Evolutionary conservation across 2,113 vertebrate genomes (phyloP).

Genomic region (Paracyprichromis sp.): DNA sequence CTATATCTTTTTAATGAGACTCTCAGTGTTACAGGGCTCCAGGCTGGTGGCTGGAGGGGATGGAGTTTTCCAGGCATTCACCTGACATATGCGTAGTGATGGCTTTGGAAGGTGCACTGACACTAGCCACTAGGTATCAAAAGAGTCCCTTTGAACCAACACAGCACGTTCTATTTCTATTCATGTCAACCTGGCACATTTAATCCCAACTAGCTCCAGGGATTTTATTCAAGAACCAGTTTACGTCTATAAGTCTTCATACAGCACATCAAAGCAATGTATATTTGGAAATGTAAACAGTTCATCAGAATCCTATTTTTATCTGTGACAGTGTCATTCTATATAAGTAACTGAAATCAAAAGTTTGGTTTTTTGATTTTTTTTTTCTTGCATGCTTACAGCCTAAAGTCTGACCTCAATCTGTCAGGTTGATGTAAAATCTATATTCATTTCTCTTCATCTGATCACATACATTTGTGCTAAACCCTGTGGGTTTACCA

Average conservation of each 20-base stretch:
- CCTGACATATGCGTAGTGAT: background rate
- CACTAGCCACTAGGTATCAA: slow-evolving; percentile 2
- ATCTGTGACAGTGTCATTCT: background rate
- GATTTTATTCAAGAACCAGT: background rate
- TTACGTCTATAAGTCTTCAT: background rate
- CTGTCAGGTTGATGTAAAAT: slow-evolving; percentile 33
- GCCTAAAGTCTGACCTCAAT: slow-evolving; percentile 31
- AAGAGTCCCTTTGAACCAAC: slow-evolving; percentile 4
- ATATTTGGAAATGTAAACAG: slow-evolving; percentile 8
- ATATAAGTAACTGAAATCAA: slow-evolving; percentile 3
- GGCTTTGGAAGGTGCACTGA: slow-evolving; percentile 1
- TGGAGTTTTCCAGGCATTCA: slow-evolving; percentile 11
- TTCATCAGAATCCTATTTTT: slow-evolving; percentile 8
- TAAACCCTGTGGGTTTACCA: background rate
- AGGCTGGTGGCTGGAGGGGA: slow-evolving; percentile 29
- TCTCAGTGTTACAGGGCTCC: slow-evolving; percentile 23
- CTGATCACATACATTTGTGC: background rate
- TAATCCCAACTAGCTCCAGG: background rate
- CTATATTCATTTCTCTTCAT: slow-evolving; percentile 5
- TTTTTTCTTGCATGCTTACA: background rate
- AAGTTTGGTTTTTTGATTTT: accelerated
- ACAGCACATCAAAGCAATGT: background rate
- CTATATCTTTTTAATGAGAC: slow-evolving; percentile 53
- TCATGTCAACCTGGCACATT: slow-evolving; percentile 1
- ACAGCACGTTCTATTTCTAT: background rate